These are phyloP conservation scores for Apocheima hispidaria DNA, from an alignment of 2,888 invertebrate species.

Conservation along the genomic window DNA sequence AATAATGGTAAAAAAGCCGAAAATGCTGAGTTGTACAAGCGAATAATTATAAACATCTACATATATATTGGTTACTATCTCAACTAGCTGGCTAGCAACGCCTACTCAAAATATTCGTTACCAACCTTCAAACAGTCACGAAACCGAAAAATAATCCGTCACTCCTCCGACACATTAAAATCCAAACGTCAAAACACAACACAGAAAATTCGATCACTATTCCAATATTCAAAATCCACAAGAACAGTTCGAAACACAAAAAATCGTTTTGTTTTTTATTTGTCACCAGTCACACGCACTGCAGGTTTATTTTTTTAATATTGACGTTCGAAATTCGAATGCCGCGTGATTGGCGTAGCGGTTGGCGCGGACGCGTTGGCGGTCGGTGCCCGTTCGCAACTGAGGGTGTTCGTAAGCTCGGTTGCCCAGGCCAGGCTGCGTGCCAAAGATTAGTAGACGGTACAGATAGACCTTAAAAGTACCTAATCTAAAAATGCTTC, in stretches of 20 bases:
- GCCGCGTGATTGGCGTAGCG: conserved; percentile 51
- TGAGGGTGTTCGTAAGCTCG: conserved; percentile 76
- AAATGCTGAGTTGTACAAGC: no score
- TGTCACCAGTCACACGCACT: conserved; percentile 43
- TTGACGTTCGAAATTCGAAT: conserved; percentile 63
- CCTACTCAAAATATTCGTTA: conserved; percentile 13
- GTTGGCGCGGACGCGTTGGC: conserved; percentile 40
- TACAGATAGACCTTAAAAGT: conserved; percentile 33
- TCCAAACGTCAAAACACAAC: conserved; percentile 43
- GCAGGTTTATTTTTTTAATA: conserved; percentile 40
- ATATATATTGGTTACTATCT: no score
- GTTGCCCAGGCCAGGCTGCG: conserved; percentile 77
- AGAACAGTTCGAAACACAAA: conserved; percentile 8
- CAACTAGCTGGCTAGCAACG: conserved; percentile 1
- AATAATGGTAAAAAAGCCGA: no score
- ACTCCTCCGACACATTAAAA: conserved; percentile 42
- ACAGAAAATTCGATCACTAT: conserved; percentile 42
- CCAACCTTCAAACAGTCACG: conserved; percentile 42
- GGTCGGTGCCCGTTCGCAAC: conserved; percentile 69
- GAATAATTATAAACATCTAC: no score
- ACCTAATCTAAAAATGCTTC: neutral
- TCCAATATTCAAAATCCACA: conserved; percentile 3
- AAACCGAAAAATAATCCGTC: conserved; percentile 41
- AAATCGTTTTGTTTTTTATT: conserved; percentile 23
- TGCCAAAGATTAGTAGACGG: conserved; percentile 66